Evolutionary conservation across 2,888 invertebrate genomes (phyloP), one percentile per base, ranked within the genome.

Genomic region (Drosophila flavopinicola): DNA sequence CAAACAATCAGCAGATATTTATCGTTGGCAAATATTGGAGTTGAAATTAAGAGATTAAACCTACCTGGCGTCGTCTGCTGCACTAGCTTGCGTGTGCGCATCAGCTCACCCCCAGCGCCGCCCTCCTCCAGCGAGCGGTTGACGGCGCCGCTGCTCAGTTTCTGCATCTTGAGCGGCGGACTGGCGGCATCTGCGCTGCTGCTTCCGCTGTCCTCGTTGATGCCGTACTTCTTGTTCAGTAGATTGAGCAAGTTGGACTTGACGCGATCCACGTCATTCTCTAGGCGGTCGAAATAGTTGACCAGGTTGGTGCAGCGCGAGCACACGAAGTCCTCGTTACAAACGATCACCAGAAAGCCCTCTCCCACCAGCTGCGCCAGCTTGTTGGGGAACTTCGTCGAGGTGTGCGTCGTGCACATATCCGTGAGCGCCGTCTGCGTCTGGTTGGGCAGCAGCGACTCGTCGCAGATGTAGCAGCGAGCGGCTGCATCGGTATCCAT

Each of bases 281-380:
- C 92, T 30, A 92, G 71, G 25, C 91, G 92, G 78, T 92, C 92
- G 66, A 91, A 89, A 65, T 92, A 91, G 75, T 92, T 92, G 10
- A 92, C 89, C 58, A 92, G 85, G 54, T 91, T 91, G 38, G 90
- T 88, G 70, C 92, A 92, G 27, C 91, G 90, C 56, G 91, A 90
- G 61, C 92, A 92, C 4, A 92, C 89, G 20, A 90, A 90, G 80
- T 92, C 92, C 45, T 91, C 91, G 2, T 88, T 89, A 52, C 91
- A 91, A 2, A 92, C 91, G 57, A 92, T 91, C 2, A 92, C 92
- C 78, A 92, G 88, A 74, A 91, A 92, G 6, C 91, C 91, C 78
- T 92, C 91, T 24, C 92, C 92, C 51, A 92, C 90, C 42, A 92
- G 77, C 77, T 92, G 91, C 1, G 91, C 92, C 70, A 92, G 90